A percentile compares a stretch with the other conserved stretches of the same genome.
Evolutionary conservation across 2,113 vertebrate species (phyloP).

Genomic region (Orcinus orca): DNA sequence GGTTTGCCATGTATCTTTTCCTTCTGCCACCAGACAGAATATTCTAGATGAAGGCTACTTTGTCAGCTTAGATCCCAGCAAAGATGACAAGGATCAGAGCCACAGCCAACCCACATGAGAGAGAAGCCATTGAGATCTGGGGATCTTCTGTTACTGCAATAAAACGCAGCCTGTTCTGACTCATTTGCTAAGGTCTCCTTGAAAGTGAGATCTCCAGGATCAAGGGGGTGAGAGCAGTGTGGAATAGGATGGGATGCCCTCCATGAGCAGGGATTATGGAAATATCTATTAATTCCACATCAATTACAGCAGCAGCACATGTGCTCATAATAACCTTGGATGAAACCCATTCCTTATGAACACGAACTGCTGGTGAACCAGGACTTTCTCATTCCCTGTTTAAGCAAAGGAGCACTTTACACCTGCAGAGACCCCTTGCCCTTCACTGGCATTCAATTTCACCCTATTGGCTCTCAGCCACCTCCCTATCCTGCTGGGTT

Average conservation of each 20-base stretch:
- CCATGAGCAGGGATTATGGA: not conserved
- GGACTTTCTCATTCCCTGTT: not conserved
- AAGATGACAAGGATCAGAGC: not conserved
- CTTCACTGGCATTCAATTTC: not conserved
- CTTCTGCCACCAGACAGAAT: not conserved
- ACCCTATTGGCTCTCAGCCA: not conserved
- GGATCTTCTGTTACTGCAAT: not conserved
- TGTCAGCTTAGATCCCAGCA: not conserved
- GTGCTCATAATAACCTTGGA: not conserved
- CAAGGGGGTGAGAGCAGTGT: not conserved
- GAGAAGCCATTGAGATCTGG: not conserved
- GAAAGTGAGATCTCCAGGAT: not conserved
- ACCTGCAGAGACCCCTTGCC: not conserved
- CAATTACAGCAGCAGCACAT: not conserved
- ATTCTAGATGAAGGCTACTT: not conserved
- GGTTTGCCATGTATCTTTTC: not conserved
- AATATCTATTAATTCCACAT: not conserved
- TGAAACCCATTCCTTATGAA: not conserved
- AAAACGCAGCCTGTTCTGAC: not conserved
- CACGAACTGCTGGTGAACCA: not conserved
- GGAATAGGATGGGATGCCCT: too few species aligned
- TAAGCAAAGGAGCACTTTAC: not conserved
- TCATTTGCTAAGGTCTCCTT: not conserved
- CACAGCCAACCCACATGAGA: not conserved
- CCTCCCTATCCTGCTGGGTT: not conserved